A percentile compares a stretch with the other conserved stretches of the same genome.
Conservation (phyloP, 2,888 invertebrate species). For the Hydrotaea cyrtoneurina region DNA sequence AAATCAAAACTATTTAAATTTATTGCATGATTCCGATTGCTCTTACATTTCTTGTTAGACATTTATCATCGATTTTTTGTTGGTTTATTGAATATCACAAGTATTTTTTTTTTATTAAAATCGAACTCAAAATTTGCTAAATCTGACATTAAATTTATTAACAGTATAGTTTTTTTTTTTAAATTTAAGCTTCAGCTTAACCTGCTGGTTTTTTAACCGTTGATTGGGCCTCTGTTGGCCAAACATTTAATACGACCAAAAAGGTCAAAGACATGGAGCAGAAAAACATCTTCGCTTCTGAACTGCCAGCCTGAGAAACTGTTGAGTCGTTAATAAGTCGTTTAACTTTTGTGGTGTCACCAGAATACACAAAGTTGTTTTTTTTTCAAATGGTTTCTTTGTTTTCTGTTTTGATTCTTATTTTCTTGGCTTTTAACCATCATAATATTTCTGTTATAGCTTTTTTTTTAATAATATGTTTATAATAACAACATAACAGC, state of each 20-base stretch:
- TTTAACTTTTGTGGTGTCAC: not conserved
- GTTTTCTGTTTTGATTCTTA: not conserved
- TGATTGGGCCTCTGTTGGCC: not conserved
- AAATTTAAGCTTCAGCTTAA: too few species aligned
- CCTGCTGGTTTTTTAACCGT: not conserved
- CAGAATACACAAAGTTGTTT: not conserved
- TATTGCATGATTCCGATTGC: not conserved
- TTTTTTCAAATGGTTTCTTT: not conserved
- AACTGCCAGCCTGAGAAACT: not conserved
- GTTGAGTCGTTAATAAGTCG: not conserved
- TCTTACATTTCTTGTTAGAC: not conserved
- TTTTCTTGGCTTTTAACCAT: not conserved
- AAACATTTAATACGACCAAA: not conserved
- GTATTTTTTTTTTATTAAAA: not conserved
- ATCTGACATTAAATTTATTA: not conserved
- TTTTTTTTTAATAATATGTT: not conserved
- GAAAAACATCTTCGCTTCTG: not conserved
- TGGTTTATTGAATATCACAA: not conserved
- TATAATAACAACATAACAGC: not conserved
- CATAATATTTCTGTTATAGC: too few species aligned
- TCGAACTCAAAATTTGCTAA: not conserved
- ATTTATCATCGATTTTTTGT: not conserved
- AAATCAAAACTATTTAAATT: not conserved
- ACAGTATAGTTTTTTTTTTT: not conserved
- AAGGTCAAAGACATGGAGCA: not conserved